Percentiles rank a stretch among this genome's conserved stretches.
phyloP scores from a whole-genome alignment of 2,888 invertebrate genomes.

The Encarsia formosa region DNA sequence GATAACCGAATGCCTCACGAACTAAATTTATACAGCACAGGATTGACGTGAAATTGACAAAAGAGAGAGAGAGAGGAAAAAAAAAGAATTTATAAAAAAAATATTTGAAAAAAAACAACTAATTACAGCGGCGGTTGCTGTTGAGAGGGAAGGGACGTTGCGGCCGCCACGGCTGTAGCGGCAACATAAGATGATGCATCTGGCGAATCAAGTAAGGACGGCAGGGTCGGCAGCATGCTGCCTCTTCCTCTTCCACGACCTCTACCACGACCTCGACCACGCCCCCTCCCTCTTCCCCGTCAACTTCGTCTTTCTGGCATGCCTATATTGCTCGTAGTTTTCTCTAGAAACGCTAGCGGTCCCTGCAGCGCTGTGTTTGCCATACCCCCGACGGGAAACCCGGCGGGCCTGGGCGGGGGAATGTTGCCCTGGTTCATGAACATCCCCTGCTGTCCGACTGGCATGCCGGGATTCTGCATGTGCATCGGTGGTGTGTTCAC shows the following conservation, averaged over 20 bases:
- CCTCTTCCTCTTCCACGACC: conserved; percentile 76
- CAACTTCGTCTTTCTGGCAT: conserved; percentile 80
- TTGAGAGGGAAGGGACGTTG: conserved; percentile 49
- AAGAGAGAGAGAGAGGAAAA: too few relatives aligned
- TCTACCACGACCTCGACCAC: conserved; percentile 68
- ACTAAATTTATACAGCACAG: too few relatives aligned
- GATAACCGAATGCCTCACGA: too few relatives aligned
- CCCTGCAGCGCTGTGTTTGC: conserved; percentile 68
- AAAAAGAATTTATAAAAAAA: too few relatives aligned
- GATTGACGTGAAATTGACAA: too few relatives aligned
- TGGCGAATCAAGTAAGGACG: conserved; percentile 46
- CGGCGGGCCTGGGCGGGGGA: conserved; percentile 59
- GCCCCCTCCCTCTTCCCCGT: conserved; percentile 85
- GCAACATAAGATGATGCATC: conserved; percentile 47
- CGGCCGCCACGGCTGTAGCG: conserved; percentile 41
- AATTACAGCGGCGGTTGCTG: conserved; percentile 32
- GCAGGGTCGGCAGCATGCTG: conserved; percentile 50
- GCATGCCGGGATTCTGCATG: conserved; percentile 43
- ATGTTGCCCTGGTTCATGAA: conserved; percentile 44
- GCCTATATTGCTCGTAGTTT: conserved; percentile 88
- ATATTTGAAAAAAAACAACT: too few relatives aligned
- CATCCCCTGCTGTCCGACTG: conserved; percentile 44
- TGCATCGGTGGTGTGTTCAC: conserved; percentile 40
- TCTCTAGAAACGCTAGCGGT: conserved; percentile 81
- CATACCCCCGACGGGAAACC: conserved; percentile 59